Evolutionary conservation across 92 coral and sea anemone species (phyloP), one percentile per base, ranked within the genome.

Genomic region (Meandrina meandrites): DNA sequence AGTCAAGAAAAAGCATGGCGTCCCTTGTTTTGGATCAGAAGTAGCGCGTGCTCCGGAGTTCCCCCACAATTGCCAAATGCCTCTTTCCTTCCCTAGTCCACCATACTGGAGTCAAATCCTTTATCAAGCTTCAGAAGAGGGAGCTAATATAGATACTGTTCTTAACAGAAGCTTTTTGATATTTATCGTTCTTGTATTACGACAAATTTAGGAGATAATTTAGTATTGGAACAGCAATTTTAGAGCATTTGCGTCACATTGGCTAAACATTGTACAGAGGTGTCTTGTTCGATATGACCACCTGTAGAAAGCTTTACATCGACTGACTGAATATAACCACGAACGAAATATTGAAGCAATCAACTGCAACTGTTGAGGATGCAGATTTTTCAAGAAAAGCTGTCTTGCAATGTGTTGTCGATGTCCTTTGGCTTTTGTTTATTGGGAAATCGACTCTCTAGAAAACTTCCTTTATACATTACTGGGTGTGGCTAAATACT

Each of bases 211-310:
- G 79, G 13, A 24, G 57, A 24, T 14, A 14, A n/a, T 35, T 47
- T 22, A 15, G 79, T 76, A 76, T 76, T 76, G 79, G 22, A 76
- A 76, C 57, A 27, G 71, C 34, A 66, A 51, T 22, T 36, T 45
- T 76, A 18, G 24, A 76, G 51, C 45, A 47, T 40, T 76, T 42
- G 58, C 79, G 79, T 76, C 79, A 76, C 35, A 74, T 21, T 37
- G 78, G 19, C 40, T 3, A 1, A 74, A 37, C 7, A 40, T 30
- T 22, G 6, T 35, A 4, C 28, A 8, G 30, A 10, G 30, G 31
- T 75, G 79, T 2, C 51, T 75, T 37, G 30, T 27, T 75, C 51
- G 24, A 75, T 75, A 75, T 40, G 8, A 12, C 79, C 5, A 22
- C 51, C 51, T 14, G 79, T 24, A 4, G 13, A 18, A 1, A 19